Percentiles rank a stretch among this genome's conserved stretches.
phyloP scores from a whole-genome alignment of 2,797 vertebrate genomes.

The Crenuchus spilurus region DNA sequence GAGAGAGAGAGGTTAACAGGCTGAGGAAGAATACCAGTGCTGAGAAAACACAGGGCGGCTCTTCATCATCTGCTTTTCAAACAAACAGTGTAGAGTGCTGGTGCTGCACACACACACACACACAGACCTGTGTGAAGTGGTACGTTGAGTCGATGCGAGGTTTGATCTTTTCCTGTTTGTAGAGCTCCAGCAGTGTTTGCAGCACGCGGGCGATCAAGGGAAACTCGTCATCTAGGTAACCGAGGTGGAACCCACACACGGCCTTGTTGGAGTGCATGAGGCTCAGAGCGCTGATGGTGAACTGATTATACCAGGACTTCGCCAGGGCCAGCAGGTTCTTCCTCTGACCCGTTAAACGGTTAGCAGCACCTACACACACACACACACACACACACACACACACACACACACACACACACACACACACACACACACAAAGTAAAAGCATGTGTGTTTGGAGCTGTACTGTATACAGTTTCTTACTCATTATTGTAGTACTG shows the following conservation, averaged over 20 bases:
- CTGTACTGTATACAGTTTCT: too few relatives aligned
- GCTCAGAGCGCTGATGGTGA: slow-evolving; percentile 84
- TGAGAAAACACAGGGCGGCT: background rate
- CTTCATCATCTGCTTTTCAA: slow-evolving; percentile 10
- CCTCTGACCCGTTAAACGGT: slow-evolving; percentile 86
- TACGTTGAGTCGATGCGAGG: slow-evolving; percentile 87
- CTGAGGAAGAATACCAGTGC: background rate
- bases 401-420: background rate
- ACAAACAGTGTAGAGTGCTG: background rate
- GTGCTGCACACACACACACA: background rate
- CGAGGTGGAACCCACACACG: slow-evolving; percentile 86
- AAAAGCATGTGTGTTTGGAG: too few relatives aligned
- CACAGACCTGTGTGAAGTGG: slow-evolving; percentile 88
- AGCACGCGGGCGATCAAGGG: slow-evolving; percentile 76
- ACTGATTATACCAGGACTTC: slow-evolving; percentile 92
- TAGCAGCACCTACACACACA: slow-evolving; percentile 80
- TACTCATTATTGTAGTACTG: too few relatives aligned
- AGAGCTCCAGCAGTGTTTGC: slow-evolving; percentile 78
- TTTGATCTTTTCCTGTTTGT: slow-evolving; percentile 88
- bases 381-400: background rate
- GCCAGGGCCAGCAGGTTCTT: slow-evolving; percentile 87
- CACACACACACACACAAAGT: too few relatives aligned
- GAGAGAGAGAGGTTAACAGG: slow-evolving; percentile 8
- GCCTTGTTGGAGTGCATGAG: slow-evolving; percentile 87
- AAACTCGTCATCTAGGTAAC: slow-evolving; percentile 73